phyloP scores from a whole-genome alignment of 2,888 invertebrate genomes.

The Athrips mouffetella region DNA sequence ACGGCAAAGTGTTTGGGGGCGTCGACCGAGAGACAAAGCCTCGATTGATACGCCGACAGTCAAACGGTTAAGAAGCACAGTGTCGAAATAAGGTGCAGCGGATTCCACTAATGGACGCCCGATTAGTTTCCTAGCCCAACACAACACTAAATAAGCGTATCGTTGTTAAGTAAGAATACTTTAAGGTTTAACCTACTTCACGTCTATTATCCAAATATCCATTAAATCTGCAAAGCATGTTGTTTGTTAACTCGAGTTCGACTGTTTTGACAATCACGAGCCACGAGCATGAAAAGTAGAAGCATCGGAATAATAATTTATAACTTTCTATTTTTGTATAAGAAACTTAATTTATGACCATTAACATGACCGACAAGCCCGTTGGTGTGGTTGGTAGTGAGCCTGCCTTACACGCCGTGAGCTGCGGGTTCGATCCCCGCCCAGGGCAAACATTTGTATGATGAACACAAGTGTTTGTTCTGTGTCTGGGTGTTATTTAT shows the following conservation, averaged over 20 bases:
- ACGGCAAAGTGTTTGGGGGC: conserved; percentile 49
- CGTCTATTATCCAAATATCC: conserved; percentile 4
- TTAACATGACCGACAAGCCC: too few relatives aligned
- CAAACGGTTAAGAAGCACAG: conserved; percentile 28
- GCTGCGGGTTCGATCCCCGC: too few relatives aligned
- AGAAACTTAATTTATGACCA: too few relatives aligned
- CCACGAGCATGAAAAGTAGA: too few relatives aligned
- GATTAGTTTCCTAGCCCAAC: conserved; percentile 25
- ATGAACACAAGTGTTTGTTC: too few relatives aligned
- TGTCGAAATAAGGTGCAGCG: conserved; percentile 32
- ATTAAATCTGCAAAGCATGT: not conserved
- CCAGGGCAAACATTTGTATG: too few relatives aligned
- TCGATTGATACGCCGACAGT: conserved; percentile 60
- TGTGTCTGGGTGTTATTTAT: too few relatives aligned
- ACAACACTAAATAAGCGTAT: not conserved
- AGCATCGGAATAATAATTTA: too few relatives aligned
- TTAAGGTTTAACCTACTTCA: conserved; percentile 1
- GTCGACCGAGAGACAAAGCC: conserved; percentile 70
- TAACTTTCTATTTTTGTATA: too few relatives aligned
- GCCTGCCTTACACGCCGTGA: too few relatives aligned
- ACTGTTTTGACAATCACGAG: not conserved
- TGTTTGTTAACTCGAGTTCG: not conserved
- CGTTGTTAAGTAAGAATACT: conserved; percentile 1
- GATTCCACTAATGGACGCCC: conserved; percentile 45
- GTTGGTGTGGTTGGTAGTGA: too few relatives aligned